A percentile compares a stretch with the other conserved stretches of the same genome.
These are phyloP conservation scores for Cochlearius cochlearius DNA, from an alignment of 2,113 vertebrate species.

Conservation along the genomic window DNA sequence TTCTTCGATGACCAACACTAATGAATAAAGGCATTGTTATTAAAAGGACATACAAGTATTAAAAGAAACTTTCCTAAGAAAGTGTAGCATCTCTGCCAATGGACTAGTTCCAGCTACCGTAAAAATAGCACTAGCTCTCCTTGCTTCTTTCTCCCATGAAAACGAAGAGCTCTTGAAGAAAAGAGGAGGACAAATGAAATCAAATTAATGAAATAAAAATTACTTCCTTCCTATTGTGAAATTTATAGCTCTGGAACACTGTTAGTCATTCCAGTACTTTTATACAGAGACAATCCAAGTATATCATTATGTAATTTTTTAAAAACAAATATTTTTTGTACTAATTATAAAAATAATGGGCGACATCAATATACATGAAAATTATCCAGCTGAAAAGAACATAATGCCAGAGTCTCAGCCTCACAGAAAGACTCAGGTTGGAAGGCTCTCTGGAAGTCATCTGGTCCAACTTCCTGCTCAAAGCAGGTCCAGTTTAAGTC, in stretches of 20 bases:
- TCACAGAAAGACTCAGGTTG: not conserved
- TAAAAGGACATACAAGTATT: not conserved
- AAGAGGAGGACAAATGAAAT: not conserved
- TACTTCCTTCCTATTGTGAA: not conserved
- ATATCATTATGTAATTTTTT: not conserved
- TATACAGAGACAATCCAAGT: not conserved
- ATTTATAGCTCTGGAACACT: not conserved
- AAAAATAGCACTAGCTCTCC: not conserved
- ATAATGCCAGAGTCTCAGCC: not conserved
- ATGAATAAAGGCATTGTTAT: not conserved
- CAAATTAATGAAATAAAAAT: not conserved
- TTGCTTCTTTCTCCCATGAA: not conserved
- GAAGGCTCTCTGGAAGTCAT: not conserved
- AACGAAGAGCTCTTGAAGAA: not conserved
- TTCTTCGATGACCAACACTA: not conserved
- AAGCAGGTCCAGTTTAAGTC: not conserved
- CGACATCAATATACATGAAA: not conserved
- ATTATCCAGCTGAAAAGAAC: not conserved
- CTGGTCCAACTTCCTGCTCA: not conserved
- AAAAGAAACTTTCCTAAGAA: not conserved
- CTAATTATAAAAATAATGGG: not conserved
- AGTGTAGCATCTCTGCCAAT: not conserved
- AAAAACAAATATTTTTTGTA: not conserved
- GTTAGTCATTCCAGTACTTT: not conserved
- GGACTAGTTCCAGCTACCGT: not conserved